A percentile compares a stretch with the other conserved stretches of the same genome.
Evolutionary conservation across 2,113 vertebrate genomes (phyloP).

Genomic region (Cyrtonyx montezumae): DNA sequence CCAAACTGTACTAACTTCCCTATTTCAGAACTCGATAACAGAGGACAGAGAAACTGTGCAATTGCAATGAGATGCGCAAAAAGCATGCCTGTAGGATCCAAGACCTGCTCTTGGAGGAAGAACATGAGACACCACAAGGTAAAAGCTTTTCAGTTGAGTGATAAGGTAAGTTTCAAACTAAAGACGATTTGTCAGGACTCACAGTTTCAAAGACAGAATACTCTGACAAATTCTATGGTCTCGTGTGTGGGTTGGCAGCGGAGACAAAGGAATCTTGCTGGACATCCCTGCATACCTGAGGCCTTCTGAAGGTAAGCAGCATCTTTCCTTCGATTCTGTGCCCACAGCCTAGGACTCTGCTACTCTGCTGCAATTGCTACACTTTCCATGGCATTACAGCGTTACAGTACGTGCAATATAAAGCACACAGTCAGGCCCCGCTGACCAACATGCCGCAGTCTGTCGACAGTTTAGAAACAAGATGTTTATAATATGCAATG

Average conservation of each 20-base stretch:
- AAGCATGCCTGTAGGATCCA: neutral
- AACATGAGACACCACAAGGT: neutral
- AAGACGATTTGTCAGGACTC: neutral
- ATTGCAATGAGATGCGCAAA: neutral
- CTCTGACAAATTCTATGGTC: neutral
- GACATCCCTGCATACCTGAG: too few species aligned
- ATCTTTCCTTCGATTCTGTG: too few species aligned
- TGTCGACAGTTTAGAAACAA: neutral
- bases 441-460: accelerated
- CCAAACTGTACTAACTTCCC: neutral
- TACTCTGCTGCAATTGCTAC: too few species aligned
- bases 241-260: too few species aligned
- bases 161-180: neutral
- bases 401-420: neutral
- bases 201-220: neutral
- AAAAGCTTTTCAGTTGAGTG: neutral
- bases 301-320: too few species aligned
- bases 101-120: neutral
- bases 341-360: too few species aligned
- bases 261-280: too few species aligned
- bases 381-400: too few species aligned
- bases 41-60: neutral
- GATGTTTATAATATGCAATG: neutral
- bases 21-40: neutral
- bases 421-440: neutral